Base-by-base conservation (phyloP, 2,888 invertebrate species). In the Eilema depressum region DNA sequence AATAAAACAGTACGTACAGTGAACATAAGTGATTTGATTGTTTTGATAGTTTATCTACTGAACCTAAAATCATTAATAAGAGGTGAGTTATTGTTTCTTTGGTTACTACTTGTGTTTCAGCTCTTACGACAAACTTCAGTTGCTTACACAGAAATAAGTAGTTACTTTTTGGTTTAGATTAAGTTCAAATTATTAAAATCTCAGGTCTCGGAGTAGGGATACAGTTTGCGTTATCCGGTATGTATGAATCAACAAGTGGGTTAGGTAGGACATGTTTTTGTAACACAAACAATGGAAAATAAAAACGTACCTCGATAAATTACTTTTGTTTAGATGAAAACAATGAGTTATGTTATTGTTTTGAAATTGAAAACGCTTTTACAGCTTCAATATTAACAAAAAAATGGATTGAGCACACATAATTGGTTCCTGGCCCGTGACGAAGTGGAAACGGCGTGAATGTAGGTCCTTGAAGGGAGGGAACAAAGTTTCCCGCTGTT, bases 221-320 rank as follows among this genome's bases (percentile, higher is more conserved):
- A 47, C 47, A 47, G 53, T 53, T 53, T 53, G 1, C 7, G 8
- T 10, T n/a, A n/a, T 53, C n/a, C n/a, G 53, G 53, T 53, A 10
- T 53, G 53, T n/a, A 53, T 53, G 53, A 53, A 53, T n/a, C 53
- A 53, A 53, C 53, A 20, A 53, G n/a, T 53, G 5, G 47, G 47
- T 20, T 47, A 47, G 47, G 47, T 7, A 20, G 41, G 14, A 47
- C 5, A 20, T 47, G 20, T 53, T 53, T n/a, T 53, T 53, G n/a
- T 53, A n/a, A n/a, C 20, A 53, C 53, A 53, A 53, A 53, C 53
- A 53, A 53, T 53, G 53, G 53, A n/a, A 53, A 53, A n/a, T 53
- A 53, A 33, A 12, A 37, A 28, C 26, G 56, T 65, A 60, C 14
- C 26, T 59, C 59, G 59, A 25, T 17, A 25, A 59, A 26, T 26